phyloP scores from a whole-genome alignment of 2,888 invertebrate species.

The Automeris io region DNA sequence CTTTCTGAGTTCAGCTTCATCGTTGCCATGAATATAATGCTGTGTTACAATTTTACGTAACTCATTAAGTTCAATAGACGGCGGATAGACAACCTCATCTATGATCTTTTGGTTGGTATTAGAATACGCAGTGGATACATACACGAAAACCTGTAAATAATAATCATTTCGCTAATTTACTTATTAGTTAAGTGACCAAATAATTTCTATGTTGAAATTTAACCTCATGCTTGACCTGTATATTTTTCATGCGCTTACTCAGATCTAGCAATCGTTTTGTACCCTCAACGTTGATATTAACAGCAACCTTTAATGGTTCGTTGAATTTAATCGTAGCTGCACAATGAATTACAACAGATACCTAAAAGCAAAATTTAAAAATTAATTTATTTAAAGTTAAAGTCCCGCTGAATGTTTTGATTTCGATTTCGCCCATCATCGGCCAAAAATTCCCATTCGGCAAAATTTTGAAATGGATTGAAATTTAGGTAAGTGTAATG shows the following conservation, averaged over 20 bases:
- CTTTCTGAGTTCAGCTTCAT: conserved; percentile 14
- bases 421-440: too few species aligned
- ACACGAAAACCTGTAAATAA: conserved; percentile 31
- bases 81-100: conserved; percentile 40
- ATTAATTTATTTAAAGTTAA: neutral
- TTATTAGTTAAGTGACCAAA: neutral
- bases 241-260: conserved; percentile 29
- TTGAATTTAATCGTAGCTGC: conserved; percentile 43
- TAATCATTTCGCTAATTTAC: neutral
- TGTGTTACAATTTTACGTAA: conserved; percentile 16
- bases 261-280: conserved; percentile 33
- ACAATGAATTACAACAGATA: conserved; percentile 41
- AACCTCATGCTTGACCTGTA: too few species aligned
- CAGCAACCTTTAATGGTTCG: conserved; percentile 27
- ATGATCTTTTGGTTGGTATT: conserved; percentile 26
- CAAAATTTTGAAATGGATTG: too few species aligned
- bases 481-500: too few species aligned
- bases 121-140: conserved; percentile 43
- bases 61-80: conserved; percentile 42
- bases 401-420: too few species aligned
- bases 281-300: conserved; percentile 37
- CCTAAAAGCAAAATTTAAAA: conserved; percentile 43
- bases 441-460: too few species aligned
- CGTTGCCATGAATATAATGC: conserved; percentile 16
- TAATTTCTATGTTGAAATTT: too few species aligned